Conservation (phyloP, 1,140 invertebrate genomes). For the Camponotus floridanus region DNA sequence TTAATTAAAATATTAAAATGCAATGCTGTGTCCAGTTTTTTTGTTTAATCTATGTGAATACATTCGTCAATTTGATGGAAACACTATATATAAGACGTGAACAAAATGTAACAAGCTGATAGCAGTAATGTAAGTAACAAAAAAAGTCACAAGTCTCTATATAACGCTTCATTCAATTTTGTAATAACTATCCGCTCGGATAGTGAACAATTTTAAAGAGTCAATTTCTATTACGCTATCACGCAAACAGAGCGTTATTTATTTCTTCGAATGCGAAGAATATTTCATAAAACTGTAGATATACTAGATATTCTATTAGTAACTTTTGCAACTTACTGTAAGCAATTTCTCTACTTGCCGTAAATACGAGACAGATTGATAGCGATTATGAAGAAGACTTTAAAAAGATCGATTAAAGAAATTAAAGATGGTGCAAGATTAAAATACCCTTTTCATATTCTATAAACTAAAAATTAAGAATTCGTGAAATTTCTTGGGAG, state of each 20-base stretch:
- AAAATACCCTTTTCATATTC: not conserved
- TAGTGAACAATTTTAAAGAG: conserved; percentile 5
- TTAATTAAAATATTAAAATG: conserved; percentile 5
- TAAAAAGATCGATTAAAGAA: not conserved
- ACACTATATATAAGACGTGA: not conserved
- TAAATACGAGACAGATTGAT: conserved; percentile 1
- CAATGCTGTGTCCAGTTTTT: not conserved
- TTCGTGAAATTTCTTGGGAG: not conserved
- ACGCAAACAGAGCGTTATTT: not conserved
- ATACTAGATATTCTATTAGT: conserved; percentile 11
- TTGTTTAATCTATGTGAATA: conserved; percentile 1
- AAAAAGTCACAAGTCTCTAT: not conserved
- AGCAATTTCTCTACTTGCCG: conserved; percentile 6
- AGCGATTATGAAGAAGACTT: not conserved
- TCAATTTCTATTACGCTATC: conserved; percentile 6
- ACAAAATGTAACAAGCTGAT: not conserved
- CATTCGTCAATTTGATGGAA: not conserved
- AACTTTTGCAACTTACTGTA: conserved; percentile 14
- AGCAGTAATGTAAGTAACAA: conserved; percentile 1
- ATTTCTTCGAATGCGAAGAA: not conserved
- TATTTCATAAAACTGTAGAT: conserved; percentile 10
- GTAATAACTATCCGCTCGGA: conserved; percentile 29
- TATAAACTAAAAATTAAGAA: not conserved
- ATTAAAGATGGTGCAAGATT: not conserved
- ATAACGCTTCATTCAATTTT: conserved; percentile 5